Conservation (phyloP, 2,888 invertebrate genomes). For the Coleophora flavipennella region DNA sequence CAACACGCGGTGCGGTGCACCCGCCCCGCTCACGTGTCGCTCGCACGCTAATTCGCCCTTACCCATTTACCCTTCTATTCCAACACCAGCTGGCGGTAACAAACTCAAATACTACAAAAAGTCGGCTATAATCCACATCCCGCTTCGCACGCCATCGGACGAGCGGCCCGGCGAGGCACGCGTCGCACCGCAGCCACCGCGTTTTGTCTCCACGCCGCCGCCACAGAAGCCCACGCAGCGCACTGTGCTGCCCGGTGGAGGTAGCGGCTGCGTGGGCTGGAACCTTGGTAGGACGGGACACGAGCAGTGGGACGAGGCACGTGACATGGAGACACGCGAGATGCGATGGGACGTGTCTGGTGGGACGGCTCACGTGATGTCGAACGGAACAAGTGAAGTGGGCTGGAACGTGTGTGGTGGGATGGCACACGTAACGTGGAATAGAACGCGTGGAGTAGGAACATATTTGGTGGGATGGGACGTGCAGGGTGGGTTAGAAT, state of each 20-base stretch:
- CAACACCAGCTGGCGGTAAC: slow-evolving; percentile 33
- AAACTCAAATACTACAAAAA: slow-evolving; percentile 75
- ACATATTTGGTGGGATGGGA: too few relatives aligned
- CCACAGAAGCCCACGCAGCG: slow-evolving; percentile 42
- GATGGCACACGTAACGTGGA: too few relatives aligned
- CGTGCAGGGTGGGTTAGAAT: too few relatives aligned
- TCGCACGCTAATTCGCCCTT: slow-evolving; percentile 41
- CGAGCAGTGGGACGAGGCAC: too few relatives aligned
- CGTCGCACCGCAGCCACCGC: slow-evolving; percentile 19
- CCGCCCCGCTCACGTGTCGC: slow-evolving; percentile 44
- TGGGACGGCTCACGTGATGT: too few relatives aligned
- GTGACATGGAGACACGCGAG: too few relatives aligned
- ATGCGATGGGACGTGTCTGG: too few relatives aligned
- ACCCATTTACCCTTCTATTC: slow-evolving; percentile 30
- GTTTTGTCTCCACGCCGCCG: slow-evolving; percentile 30
- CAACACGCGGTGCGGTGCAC: slow-evolving; percentile 57
- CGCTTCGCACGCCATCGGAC: slow-evolving; percentile 82
- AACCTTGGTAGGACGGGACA: too few relatives aligned
- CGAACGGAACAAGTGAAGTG: too few relatives aligned
- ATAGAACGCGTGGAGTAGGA: too few relatives aligned
- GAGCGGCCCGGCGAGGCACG: slow-evolving; percentile 53
- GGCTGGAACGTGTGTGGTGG: too few relatives aligned
- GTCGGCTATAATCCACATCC: slow-evolving; percentile 79
- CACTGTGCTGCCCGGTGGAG: slow-evolving; percentile 69
- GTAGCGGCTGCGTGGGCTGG: too few relatives aligned